These are phyloP conservation scores for Enoplosus armatus DNA, from an alignment of 2,797 vertebrate species.

Conservation along the genomic window DNA sequence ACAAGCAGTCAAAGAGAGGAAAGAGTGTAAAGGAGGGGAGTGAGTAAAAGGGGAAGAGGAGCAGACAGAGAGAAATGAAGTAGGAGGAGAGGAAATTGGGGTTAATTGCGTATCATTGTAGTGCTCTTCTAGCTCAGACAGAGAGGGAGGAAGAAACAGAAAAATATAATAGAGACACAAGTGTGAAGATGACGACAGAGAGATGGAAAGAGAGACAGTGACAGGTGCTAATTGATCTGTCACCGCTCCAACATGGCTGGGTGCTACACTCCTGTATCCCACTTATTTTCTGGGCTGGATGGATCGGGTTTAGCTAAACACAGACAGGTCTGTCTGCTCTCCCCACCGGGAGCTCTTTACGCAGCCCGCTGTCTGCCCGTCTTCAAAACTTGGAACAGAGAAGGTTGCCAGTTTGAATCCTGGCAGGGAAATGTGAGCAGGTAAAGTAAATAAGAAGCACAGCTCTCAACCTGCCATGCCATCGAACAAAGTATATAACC, in stretches of 20 bases:
- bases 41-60: not conserved
- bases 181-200: constrained; percentile 12
- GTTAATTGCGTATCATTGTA: constrained; percentile 33
- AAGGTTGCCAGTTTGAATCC: constrained; percentile 5
- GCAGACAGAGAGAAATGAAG: not conserved
- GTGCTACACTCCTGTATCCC: constrained; percentile 16
- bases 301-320: constrained; percentile 9
- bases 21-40: not conserved
- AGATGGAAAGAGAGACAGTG: constrained; percentile 34
- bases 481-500: not conserved
- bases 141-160: not conserved
- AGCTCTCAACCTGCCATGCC: not conserved
- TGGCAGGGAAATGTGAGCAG: not conserved
- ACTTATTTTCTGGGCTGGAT: constrained; percentile 12
- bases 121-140: constrained; percentile 20
- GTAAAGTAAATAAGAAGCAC: not conserved
- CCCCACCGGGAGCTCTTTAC: not conserved
- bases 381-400: not conserved
- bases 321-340: not conserved
- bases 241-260: constrained; percentile 10
- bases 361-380: not conserved
- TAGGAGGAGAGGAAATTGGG: constrained; percentile 11
- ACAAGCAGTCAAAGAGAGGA: not conserved
- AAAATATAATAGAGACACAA: constrained; percentile 33
- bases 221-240: constrained; percentile 75